Base-by-base conservation (phyloP, 2,888 invertebrate species). In the Ctena decussata region DNA sequence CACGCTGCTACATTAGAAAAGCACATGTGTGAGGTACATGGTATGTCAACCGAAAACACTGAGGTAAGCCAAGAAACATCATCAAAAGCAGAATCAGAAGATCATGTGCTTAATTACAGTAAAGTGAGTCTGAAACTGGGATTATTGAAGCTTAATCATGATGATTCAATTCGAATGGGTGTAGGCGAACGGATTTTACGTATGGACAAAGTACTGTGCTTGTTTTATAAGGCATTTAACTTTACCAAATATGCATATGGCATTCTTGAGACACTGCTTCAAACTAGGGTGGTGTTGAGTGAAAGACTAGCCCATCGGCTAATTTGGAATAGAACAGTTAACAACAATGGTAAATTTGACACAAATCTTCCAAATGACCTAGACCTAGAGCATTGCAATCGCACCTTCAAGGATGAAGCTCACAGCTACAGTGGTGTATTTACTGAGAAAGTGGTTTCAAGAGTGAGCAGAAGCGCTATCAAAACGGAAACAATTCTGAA, bases 241-340 rank as follows among this genome's bases (percentile, higher is more conserved):
- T 85, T 79, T 77, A 74, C 77, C 21, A 85, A 85, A 44, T 85
- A 85, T 80, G 82, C 85, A 18, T 82, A 69, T 77, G 85, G 81
- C 5, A 65, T 74, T 39, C 70, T 85, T 2, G 82, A 82, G 57
- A 85, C 85, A 15, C 37, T 78, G 24, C 60, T 76, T 2, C 80
- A 82, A 27, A 41, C 79, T 27, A 35, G 77, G 35, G 60, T 85
- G 5, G 27, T 85, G 24, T n/a, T 85, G 24, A 73, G 79, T 57
- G 79, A 79, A 30, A 71, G 85, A n/a, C 21, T 57, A 21, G 79
- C 76, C 35, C 71, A 76, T 37, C 27, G 60, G 44, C 32, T 84
- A 12, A 72, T 46, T 11, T 84, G 83, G 76, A 84, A 84, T 41
- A 37, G 79, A 49, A 79, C 79, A 15, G 83, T 84, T 11, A 84